These are phyloP conservation scores for Cydia amplana DNA, from an alignment of 1,140 invertebrate genomes.

Conservation along the genomic window DNA sequence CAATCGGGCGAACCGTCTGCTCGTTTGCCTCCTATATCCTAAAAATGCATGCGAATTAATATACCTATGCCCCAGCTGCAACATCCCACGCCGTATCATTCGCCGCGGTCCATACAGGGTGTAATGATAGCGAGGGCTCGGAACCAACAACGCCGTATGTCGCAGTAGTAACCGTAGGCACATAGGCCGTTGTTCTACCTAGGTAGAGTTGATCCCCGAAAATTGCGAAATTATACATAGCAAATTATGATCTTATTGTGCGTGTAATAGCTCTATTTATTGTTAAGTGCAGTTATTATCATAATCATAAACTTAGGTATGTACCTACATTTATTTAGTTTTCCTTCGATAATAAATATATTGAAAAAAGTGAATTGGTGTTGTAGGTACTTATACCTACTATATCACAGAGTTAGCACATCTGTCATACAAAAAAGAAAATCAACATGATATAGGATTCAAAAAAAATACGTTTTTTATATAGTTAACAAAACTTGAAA, in stretches of 20 bases:
- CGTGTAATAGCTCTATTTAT: not conserved
- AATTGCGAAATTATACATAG: slow-evolving; percentile 10
- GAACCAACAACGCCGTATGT: not conserved
- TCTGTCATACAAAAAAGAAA: too few species aligned
- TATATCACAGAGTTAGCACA: too few species aligned
- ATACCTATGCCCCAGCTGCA: not conserved
- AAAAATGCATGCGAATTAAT: too few species aligned
- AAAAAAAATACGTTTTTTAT: too few species aligned
- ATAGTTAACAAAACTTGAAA: too few species aligned
- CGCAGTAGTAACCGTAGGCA: not conserved
- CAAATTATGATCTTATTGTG: slow-evolving; percentile 13
- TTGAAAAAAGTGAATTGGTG: not conserved
- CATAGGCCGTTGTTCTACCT: not conserved
- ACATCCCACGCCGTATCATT: not conserved
- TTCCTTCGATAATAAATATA: not conserved
- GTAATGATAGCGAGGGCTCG: not conserved
- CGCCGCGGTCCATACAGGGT: not conserved
- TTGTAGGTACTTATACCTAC: too few species aligned
- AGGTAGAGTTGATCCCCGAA: not conserved
- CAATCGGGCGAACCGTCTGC: too few species aligned
- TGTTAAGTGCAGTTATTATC: not conserved
- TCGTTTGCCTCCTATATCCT: too few species aligned
- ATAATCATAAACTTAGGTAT: not conserved
- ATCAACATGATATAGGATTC: too few species aligned
- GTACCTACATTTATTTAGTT: too few species aligned